These are phyloP conservation scores for Eutolmus rufibarbis DNA, from an alignment of 2,888 invertebrate species.

Conservation along the genomic window DNA sequence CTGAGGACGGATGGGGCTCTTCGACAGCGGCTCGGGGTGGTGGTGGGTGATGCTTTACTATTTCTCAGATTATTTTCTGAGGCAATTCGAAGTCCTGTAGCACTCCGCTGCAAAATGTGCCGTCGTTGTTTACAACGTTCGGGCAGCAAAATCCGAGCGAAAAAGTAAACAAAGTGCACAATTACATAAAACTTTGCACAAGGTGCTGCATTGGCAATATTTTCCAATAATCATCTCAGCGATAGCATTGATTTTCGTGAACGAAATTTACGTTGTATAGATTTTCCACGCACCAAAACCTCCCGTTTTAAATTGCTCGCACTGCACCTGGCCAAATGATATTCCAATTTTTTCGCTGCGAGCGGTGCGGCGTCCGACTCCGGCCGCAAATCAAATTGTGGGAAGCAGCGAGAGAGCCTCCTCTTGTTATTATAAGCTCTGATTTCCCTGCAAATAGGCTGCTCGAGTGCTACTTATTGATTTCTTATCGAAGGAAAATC, in stretches of 20 bases:
- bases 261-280: not conserved
- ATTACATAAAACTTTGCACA: constrained; percentile 7
- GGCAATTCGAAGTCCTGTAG: not conserved
- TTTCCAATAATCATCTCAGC: constrained; percentile 10
- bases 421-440: not conserved
- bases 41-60: not conserved
- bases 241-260: constrained; percentile 9
- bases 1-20: not conserved
- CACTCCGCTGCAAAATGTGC: not conserved
- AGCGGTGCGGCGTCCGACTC: not conserved
- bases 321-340: not conserved
- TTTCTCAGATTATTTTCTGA: not conserved
- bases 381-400: not conserved
- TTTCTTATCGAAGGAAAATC: not conserved
- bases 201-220: constrained; percentile 11
- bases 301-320: not conserved
- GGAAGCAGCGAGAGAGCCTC: not conserved
- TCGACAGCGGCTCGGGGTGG: not conserved
- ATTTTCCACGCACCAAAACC: not conserved
- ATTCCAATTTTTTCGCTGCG: not conserved
- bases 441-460: not conserved
- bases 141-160: not conserved
- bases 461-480: not conserved
- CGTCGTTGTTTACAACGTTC: not conserved
- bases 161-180: not conserved